Evolutionary conservation across 2,113 vertebrate genomes (phyloP), one percentile per base, ranked within the genome.

Genomic region (Trogon surrucura): DNA sequence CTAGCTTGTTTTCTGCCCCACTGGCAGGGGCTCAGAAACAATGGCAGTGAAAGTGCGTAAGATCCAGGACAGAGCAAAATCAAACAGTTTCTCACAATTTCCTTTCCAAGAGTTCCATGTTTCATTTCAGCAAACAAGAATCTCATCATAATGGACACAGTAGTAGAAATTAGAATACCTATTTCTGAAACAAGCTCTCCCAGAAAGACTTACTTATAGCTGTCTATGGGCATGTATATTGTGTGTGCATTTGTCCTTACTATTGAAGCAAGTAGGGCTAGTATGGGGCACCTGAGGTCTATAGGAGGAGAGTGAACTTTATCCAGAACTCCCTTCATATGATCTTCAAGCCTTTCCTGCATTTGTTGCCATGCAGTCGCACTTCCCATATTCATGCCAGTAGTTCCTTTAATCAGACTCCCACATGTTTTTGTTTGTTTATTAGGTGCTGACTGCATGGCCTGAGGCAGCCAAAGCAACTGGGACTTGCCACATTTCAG

Each of bases 351-450:
- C 62, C 91, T 93, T 25, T 8, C n/a, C 32, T 78, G 32, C 62
- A 74, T 83, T 84, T 95, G 67, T 88, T 93, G 88, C 88, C 61
- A 57, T 81, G 80, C n/a, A 94, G 79, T 96, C 22, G 1, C 79
- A 96, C 80, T 96, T 96, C 95, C 92, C 88, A 91, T 79, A 92
- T 79, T 87, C 83, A 54, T 93, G 88, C 90, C 77, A 94, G 66
- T 30, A 95, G 86, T 93, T 96, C 83, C 88, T 95, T 96, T 95
- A 95, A 94, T 95, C 93, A 92, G 93, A 95, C 93, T n/a, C 83
- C 88, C 70, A 61, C 73, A 79, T 29, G 77, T 83, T 92, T 94
- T 72, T 97, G 78, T 95, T 96, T 95, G 79, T 94, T 96, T 92
- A 81, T 79, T 75, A 91, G 91, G 70, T 61, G 66, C 83, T 12